Base-by-base conservation (phyloP, 2,113 vertebrate genomes). In the Leptobrachium leishanense region DNA sequence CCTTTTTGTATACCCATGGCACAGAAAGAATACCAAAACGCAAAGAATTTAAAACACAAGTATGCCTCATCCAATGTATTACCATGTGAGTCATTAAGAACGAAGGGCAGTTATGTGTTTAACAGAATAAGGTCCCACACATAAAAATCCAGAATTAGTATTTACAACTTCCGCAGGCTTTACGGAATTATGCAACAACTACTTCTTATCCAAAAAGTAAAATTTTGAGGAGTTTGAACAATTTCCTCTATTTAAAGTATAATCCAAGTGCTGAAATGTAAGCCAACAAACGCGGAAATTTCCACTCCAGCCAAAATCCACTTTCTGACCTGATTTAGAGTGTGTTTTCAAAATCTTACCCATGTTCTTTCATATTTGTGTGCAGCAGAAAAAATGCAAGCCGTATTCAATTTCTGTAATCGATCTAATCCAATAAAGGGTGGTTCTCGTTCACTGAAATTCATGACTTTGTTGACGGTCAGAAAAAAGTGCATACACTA, bases 211-310 rank as follows among this genome's bases (percentile, higher is more conserved):
- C 76, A 77, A 43, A 77, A 77, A 62, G 57, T 77, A 77, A 54
- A 71, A 77, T 54, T 77, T 77, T 77, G 54, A 77, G 66, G 66
- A 68, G 54, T 77, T 77, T 70, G 76, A 70, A 55, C 76, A 77
- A 77, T 77, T 77, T 77, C 76, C 76, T 69, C 68, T 71, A 77
- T 54, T 77, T 70, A 77, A 70, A 77, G 70, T 77, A 66, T 77
- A 77, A 77, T 77, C 76, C 67, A 77, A 77, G 50, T 62, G 70
- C 42, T 70, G 41, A 63, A 70, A 10, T 40, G 15, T 13, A 59
- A 63, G 76, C 76, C 76, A 77, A 77, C 54, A 77, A 59, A 70
- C 43, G 42, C 70, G 76, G 55, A 77, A 70, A 77, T 63, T 77
- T 77, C 55, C 68, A 77, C 76, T 63, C 42, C 55, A 71, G 76